Percentiles rank a stretch among this genome's conserved stretches.
Evolutionary conservation across 2,113 vertebrate genomes (phyloP).

Genomic region (Gila orcuttii): DNA sequence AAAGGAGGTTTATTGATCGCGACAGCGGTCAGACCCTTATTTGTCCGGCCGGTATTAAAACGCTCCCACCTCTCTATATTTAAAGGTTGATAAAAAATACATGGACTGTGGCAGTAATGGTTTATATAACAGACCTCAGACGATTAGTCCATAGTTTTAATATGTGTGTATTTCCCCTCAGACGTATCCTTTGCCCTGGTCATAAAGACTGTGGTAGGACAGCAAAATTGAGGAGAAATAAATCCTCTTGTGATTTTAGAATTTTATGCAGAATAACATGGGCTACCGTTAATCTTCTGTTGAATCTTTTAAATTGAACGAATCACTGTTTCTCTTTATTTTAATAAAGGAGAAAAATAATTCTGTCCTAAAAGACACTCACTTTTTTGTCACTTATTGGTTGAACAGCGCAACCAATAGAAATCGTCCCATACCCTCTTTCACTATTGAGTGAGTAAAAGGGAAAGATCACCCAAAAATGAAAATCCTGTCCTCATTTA

Average conservation of each 20-base stretch:
- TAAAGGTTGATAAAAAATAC: constrained; percentile 55
- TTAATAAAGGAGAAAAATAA: no score
- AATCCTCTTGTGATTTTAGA: no score
- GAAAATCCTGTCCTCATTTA: no score
- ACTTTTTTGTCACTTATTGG: neutral
- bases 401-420: neutral
- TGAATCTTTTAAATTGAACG: no score
- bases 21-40: constrained; percentile 50
- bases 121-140: constrained; percentile 38
- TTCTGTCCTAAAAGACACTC: neutral
- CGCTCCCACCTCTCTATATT: constrained; percentile 42
- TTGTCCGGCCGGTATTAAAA: constrained; percentile 46
- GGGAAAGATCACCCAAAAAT: no score
- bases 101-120: constrained; percentile 39
- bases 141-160: neutral
- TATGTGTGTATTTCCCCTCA: constrained; percentile 28
- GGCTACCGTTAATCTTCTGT: no score
- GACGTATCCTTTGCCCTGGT: neutral
- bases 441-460: no score
- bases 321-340: no score
- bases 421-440: neutral
- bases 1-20: constrained; percentile 54
- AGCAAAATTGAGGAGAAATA: neutral
- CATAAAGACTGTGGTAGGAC: constrained; percentile 6
- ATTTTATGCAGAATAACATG: no score